These are phyloP conservation scores for Coreius guichenoti DNA, from an alignment of 2,797 vertebrate species.

Conservation along the genomic window DNA sequence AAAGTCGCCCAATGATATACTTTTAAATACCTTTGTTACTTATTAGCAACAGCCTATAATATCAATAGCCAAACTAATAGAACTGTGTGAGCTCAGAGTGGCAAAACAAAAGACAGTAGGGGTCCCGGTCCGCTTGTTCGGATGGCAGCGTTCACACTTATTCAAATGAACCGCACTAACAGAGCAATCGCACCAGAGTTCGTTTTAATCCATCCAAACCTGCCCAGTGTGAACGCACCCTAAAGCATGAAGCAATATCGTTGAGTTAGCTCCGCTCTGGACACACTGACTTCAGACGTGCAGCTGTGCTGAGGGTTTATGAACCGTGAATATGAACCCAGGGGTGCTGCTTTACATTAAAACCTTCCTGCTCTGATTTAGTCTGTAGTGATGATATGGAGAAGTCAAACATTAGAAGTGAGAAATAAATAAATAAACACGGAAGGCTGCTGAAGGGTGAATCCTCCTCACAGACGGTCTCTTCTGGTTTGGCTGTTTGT, in stretches of 20 bases:
- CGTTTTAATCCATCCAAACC: background rate
- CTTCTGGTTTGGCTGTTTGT: slow-evolving; percentile 73
- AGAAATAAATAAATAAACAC: slow-evolving; percentile 73
- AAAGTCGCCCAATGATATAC: no score
- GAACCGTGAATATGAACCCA: slow-evolving; percentile 4
- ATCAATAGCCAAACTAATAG: no score
- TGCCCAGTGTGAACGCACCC: background rate
- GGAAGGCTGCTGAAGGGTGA: slow-evolving; percentile 72
- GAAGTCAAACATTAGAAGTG: slow-evolving; percentile 75
- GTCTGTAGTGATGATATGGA: slow-evolving; percentile 32
- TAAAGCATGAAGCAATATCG: background rate
- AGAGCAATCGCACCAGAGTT: background rate
- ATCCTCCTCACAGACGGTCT: slow-evolving; percentile 68
- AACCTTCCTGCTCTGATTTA: slow-evolving; percentile 58
- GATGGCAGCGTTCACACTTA: background rate
- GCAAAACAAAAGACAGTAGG: background rate
- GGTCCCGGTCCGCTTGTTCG: no score
- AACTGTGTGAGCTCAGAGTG: background rate
- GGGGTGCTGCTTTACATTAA: slow-evolving; percentile 1
- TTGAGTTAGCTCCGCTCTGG: background rate
- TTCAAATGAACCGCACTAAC: background rate
- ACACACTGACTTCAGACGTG: background rate
- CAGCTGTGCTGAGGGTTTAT: slow-evolving; percentile 9
- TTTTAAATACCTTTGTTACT: no score
- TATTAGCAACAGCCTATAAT: no score